Evolutionary conservation across 2,113 vertebrate genomes (phyloP), one percentile per base, ranked within the genome.

Genomic region (Neolamprologus kungweensis): DNA sequence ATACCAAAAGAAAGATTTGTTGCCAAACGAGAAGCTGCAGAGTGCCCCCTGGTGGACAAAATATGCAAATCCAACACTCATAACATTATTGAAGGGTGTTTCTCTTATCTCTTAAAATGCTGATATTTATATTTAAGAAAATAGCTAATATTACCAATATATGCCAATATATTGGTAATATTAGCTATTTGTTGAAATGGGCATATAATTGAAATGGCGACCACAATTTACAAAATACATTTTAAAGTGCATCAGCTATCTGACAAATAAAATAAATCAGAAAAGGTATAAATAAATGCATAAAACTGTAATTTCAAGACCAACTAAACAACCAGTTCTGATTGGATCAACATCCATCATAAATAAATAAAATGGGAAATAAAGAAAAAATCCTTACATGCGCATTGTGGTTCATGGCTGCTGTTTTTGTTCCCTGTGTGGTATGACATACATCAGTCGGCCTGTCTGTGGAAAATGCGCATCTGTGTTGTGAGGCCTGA

Each of bases 391-490:
- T 23, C 11, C 9, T 55, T 4, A 4, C 21, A 58, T 42, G 53
- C 54, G 9, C 73, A 80, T 55, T 50, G 80, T 35, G 28, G 35
- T 73, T 80, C 63, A 35, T 28, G 79, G 65, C 60, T 68, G 73
- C 55, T 78, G 35, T 75, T 82, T 68, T 13, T 28, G 65, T 82
- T 75, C 87, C 80, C 84, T 93, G 92, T 92, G 90, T 93, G 93
- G 87, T 87, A 89, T 17, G 71, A 79, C 87, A 92, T 92, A 75
- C 71, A 91, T 92, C 91, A 92, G 84, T 88, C 55, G 81, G 86
- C 40, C 65, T 92, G 92, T 91, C 82, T 79, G 89, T 86, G 19
- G 81, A 88, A 90, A 90, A 93, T 88, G 81, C 51, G 87, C 85
- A 87, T 87, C 50, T 90, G 88, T 87, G 88, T 82, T 12, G 50